Conservation (phyloP, 2,113 vertebrate genomes). For the Neodon shergylaensis region DNA sequence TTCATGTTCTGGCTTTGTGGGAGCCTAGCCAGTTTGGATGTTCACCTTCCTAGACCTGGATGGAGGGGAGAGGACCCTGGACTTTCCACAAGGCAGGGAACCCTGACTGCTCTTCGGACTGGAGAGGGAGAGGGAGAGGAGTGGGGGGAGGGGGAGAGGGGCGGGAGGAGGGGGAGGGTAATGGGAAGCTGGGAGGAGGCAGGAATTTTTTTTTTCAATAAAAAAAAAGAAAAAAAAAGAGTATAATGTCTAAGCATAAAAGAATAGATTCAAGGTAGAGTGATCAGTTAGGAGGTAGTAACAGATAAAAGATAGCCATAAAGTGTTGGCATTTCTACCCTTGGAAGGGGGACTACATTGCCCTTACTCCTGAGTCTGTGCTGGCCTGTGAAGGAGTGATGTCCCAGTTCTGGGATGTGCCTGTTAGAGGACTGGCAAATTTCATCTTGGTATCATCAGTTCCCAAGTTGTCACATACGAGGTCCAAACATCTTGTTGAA, state of each 20-base stretch:
- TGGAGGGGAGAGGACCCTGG: no score
- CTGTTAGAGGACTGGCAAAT: not conserved
- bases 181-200: no score
- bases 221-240: no score
- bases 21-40: no score
- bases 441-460: not conserved
- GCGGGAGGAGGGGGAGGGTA: no score
- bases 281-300: not conserved
- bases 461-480: not conserved
- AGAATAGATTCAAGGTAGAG: not conserved
- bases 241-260: not conserved
- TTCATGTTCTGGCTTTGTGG: no score
- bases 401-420: not conserved
- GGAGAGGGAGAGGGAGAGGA: no score
- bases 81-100: no score
- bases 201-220: no score
- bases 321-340: not conserved
- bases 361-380: not conserved
- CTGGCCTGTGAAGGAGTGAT: not conserved
- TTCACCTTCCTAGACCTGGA: no score
- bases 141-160: no score
- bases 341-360: not conserved
- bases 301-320: not conserved
- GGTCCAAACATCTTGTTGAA: not conserved
- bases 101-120: no score